Base-by-base conservation (phyloP, 2,113 vertebrate species). In the Capricornis sumatraensis region DNA sequence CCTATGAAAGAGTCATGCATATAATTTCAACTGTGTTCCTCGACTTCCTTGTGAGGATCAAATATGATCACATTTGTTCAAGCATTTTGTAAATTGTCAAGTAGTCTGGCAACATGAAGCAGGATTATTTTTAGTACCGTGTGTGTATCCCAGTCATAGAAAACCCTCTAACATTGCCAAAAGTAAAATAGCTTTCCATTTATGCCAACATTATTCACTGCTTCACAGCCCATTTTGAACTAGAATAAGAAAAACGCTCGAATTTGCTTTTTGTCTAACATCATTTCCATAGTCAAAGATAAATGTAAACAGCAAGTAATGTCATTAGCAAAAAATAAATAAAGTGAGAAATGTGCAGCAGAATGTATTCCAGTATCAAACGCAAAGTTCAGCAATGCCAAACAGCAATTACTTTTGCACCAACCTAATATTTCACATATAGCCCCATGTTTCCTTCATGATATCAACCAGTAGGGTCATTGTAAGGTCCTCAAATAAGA, bases 61-160 rank as follows among this genome's bases (percentile, higher is more conserved):
- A 47, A 79, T 78, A 74, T 28, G 91, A 92, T 84, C 45, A 52
- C 23, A 25, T 33, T 36, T 82, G 55, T 87, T 84, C 33, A 64
- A 94, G 81, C 52, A 55, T 79, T 94, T 71, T 94, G 82, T 89
- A 71, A 95, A 79, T 45, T 87, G 76, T 84, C 55, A 87, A 71
- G 36, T 43, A 55, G n/a, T 58, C 30, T 84, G 74, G 55, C 36
- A 50, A 43, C 17, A 27, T 25, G 53, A 55, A 87, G 27, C 43
- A 1, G 28, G 11, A 27, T 67, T 95, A 47, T 85, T 71, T 94
- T 82, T 94, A 91, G 71, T 45, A 50, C 19, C 82, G 28, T 60
- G 91, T 97, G 91, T 97, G 58, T 33, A 81, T 95, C 33, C 85
- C 79, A 23, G 0, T 94, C 43, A 83, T 62, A 87, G 53, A 96